Conservation (phyloP, 2,797 vertebrate genomes). For the Pygocentrus nattereri region DNA sequence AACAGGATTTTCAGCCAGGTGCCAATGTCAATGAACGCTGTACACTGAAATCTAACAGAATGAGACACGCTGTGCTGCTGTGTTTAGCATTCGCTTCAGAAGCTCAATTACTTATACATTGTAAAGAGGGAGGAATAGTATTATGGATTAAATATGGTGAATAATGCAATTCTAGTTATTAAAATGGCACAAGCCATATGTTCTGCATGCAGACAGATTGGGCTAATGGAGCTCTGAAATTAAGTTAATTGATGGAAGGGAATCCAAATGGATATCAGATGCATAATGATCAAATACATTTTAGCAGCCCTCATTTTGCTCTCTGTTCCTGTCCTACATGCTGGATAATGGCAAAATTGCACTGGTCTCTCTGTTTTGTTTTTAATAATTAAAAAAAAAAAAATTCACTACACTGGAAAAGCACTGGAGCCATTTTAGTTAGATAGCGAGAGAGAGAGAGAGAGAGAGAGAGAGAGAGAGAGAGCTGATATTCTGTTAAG, state of each 20-base stretch:
- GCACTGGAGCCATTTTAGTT: conserved; percentile 9
- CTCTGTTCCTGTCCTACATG: background rate
- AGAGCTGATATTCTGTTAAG: too few species aligned
- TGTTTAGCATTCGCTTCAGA: conserved; percentile 23
- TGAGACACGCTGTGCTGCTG: background rate
- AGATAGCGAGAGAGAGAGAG: background rate
- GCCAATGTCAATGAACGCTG: background rate
- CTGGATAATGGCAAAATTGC: background rate
- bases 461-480: background rate
- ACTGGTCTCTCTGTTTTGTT: background rate
- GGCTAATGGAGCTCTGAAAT: conserved; percentile 32
- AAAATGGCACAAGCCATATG: conserved; percentile 18
- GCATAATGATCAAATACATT: conserved; percentile 3
- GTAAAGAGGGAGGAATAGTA: conserved; percentile 15
- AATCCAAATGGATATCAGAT: conserved; percentile 25
- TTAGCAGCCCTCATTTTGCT: conserved; percentile 9
- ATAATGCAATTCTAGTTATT: conserved; percentile 18
- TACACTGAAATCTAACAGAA: background rate
- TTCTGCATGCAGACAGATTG: conserved; percentile 18
- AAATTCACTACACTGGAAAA: conserved; percentile 15
- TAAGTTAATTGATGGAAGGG: conserved; percentile 20
- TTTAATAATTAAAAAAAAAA: too few species aligned
- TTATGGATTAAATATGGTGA: conserved; percentile 26
- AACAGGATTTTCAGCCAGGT: background rate
- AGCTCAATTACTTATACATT: conserved; percentile 4